A percentile compares a stretch with the other conserved stretches of the same genome.
These are phyloP conservation scores for Centropristis striata DNA, from an alignment of 2,113 vertebrate species.

Conservation along the genomic window DNA sequence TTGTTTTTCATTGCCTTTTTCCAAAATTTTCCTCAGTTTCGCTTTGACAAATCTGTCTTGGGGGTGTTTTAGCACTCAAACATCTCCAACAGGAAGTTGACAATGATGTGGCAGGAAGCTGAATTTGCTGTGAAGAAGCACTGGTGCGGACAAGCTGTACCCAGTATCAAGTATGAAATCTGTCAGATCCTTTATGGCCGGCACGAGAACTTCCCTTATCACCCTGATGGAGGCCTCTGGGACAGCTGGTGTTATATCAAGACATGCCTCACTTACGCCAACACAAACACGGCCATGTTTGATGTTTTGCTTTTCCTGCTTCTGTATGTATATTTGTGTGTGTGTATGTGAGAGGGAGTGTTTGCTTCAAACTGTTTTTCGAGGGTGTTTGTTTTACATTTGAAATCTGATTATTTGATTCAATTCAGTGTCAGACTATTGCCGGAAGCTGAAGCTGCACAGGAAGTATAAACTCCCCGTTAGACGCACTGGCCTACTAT, in stretches of 20 bases:
- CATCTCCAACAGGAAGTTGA: constrained; percentile 43
- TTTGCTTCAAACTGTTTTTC: constrained; percentile 3
- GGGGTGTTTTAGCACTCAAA: constrained; percentile 19
- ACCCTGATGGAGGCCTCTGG: constrained; percentile 47
- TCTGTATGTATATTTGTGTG: constrained; percentile 24
- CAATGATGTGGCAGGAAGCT: constrained; percentile 49
- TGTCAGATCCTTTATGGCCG: constrained; percentile 18
- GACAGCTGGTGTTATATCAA: constrained; percentile 50
- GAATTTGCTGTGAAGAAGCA: constrained; percentile 33
- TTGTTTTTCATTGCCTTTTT: background rate
- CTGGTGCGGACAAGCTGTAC: constrained; percentile 27
- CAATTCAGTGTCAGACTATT: constrained; percentile 35
- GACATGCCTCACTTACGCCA: constrained; percentile 47
- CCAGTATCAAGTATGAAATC: constrained; percentile 30
- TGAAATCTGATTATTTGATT: constrained; percentile 63
- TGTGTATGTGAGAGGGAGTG: constrained; percentile 15
- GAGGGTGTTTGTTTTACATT: constrained; percentile 59
- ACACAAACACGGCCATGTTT: constrained; percentile 63
- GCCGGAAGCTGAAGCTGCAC: constrained; percentile 29
- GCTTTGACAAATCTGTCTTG: background rate
- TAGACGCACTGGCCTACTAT: constrained; percentile 53
- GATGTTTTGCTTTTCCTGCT: constrained; percentile 55
- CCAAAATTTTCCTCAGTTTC: constrained; percentile 8
- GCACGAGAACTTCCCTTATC: constrained; percentile 47
- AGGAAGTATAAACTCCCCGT: constrained; percentile 32